Conservation (phyloP, 2,797 vertebrate genomes). For the Coregonus ussuriensis region DNA sequence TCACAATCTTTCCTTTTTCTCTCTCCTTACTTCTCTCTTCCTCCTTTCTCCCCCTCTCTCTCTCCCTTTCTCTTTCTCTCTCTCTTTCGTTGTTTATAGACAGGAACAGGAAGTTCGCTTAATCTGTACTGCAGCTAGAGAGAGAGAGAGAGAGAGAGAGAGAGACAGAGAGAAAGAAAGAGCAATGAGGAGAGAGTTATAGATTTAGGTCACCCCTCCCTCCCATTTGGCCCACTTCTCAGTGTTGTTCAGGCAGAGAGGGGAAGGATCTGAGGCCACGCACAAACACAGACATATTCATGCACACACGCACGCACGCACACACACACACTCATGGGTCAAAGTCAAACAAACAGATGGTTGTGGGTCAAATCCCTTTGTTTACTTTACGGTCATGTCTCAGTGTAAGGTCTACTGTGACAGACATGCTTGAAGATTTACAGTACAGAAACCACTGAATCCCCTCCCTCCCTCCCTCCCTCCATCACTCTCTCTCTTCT, state of each 20-base stretch:
- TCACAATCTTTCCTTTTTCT: neutral
- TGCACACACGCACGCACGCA: neutral
- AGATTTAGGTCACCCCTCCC: slow-evolving; percentile 5
- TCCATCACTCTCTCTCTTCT: slow-evolving; percentile 13
- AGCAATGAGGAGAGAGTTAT: too few relatives aligned
- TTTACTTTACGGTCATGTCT: too few relatives aligned
- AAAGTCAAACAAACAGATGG: too few relatives aligned
- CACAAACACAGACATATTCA: slow-evolving; percentile 36
- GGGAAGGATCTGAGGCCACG: slow-evolving; percentile 21
- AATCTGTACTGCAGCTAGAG: neutral
- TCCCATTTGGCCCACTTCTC: slow-evolving; percentile 16
- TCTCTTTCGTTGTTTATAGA: slow-evolving; percentile 20
- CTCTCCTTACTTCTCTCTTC: neutral
- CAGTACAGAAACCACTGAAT: slow-evolving; percentile 39
- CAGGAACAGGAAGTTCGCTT: slow-evolving; percentile 36
- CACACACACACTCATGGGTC: neutral
- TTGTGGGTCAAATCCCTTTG: too few relatives aligned
- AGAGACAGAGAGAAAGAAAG: too few relatives aligned
- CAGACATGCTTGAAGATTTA: slow-evolving; percentile 9
- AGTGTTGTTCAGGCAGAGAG: slow-evolving; percentile 21
- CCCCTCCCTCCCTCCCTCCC: slow-evolving; percentile 35
- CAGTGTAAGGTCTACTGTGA: slow-evolving; percentile 4
- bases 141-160: too few relatives aligned
- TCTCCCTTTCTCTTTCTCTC: neutral
- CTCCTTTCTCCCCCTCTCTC: neutral